Conservation (phyloP, 2,888 invertebrate genomes). For the Nysson spinosus region DNA sequence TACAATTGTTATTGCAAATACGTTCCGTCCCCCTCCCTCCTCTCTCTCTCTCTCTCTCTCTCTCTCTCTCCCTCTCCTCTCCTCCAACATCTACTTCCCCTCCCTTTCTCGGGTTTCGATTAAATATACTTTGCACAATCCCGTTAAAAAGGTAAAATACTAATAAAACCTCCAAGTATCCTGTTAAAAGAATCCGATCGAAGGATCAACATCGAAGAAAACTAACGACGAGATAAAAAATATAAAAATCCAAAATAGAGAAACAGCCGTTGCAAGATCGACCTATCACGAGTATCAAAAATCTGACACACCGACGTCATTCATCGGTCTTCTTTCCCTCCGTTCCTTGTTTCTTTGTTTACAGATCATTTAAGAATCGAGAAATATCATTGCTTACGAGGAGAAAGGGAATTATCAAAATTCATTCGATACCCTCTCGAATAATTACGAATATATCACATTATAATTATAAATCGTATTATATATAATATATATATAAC, state of each 20-base stretch:
- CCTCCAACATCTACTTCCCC: too few relatives aligned
- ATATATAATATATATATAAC: conserved; percentile 34
- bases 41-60: too few relatives aligned
- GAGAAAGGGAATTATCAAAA: conserved; percentile 51
- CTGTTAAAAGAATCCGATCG: background rate
- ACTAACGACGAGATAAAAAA: conserved; percentile 24
- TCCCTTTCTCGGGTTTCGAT: too few relatives aligned
- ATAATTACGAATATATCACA: conserved; percentile 51
- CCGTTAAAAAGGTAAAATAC: conserved; percentile 8
- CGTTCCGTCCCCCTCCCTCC: too few relatives aligned
- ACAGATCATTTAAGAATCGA: too few relatives aligned
- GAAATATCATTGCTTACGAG: conserved; percentile 36
- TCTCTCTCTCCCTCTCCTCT: too few relatives aligned
- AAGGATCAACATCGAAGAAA: conserved; percentile 13
- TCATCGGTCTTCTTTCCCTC: too few relatives aligned
- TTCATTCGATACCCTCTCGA: conserved; percentile 21
- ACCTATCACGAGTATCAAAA: too few relatives aligned
- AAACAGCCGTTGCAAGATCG: too few relatives aligned
- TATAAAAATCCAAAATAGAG: too few relatives aligned
- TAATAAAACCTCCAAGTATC: background rate
- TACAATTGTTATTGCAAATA: conserved; percentile 6
- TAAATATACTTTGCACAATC: conserved; percentile 40
- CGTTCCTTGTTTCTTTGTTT: too few relatives aligned
- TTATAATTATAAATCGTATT: conserved; percentile 56
- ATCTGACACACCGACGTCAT: too few relatives aligned